A percentile compares a stretch with the other conserved stretches of the same genome.
phyloP scores from a whole-genome alignment of 2,888 invertebrate genomes.

The Acheta domesticus region DNA sequence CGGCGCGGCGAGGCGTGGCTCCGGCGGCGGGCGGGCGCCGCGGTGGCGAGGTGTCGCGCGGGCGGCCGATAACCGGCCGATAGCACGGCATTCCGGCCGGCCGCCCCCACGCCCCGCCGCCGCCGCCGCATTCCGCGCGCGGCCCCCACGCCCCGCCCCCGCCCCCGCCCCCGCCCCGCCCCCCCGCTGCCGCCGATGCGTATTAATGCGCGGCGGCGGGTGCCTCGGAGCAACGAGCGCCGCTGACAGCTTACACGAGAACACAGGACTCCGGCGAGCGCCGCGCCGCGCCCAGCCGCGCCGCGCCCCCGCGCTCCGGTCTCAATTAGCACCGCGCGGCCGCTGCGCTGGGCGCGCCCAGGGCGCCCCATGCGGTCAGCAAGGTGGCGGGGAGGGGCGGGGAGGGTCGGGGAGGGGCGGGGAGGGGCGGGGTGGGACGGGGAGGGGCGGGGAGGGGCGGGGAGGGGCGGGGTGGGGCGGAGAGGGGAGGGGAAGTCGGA shows the following conservation, averaged over 20 bases:
- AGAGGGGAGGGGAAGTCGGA: too few relatives aligned
- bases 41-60: not conserved
- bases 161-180: not conserved
- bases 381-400: too few relatives aligned
- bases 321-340: not conserved
- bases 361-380: too few relatives aligned
- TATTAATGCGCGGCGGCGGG: conserved; percentile 1
- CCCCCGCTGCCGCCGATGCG: not conserved
- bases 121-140: not conserved
- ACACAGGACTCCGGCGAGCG: not conserved
- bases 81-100: not conserved
- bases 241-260: conserved; percentile 1
- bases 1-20: not conserved
- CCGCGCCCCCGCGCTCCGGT: not conserved
- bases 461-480: too few relatives aligned
- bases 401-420: too few relatives aligned
- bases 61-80: not conserved
- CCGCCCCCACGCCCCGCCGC: not conserved
- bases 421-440: too few relatives aligned
- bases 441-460: too few relatives aligned
- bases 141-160: not conserved
- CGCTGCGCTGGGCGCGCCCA: too few relatives aligned
- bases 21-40: not conserved
- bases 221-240: not conserved
- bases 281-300: not conserved